Conservation (phyloP, 64 coral and sea anemone genomes). For the Montipora capricornis region DNA sequence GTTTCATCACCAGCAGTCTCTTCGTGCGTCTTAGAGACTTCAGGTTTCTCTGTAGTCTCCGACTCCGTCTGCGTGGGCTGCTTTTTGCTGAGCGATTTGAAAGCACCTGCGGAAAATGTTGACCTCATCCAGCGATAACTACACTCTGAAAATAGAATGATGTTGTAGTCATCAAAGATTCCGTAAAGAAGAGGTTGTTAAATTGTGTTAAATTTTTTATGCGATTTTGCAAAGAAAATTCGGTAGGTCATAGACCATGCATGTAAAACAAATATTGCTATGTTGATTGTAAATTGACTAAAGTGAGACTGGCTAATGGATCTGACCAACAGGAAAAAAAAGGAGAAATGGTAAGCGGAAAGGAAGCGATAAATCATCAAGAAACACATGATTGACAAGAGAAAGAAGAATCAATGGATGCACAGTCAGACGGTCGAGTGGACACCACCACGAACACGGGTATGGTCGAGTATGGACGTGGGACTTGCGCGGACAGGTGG, state of each 20-base stretch:
- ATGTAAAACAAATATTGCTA: neutral
- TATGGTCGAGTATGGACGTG: neutral
- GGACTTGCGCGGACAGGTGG: neutral
- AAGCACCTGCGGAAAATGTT: neutral
- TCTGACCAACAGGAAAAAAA: neutral
- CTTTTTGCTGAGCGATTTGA: neutral
- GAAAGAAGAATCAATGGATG: neutral
- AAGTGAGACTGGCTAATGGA: neutral
- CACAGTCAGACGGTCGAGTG: neutral
- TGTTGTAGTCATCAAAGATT: neutral
- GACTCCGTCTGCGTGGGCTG: slow-evolving; percentile 2
- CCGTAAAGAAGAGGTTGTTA: neutral
- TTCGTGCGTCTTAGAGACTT: neutral
- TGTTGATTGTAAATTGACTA: neutral
- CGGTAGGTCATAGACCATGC: neutral
- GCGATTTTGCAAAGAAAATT: neutral
- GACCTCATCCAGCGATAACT: neutral
- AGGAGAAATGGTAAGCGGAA: neutral
- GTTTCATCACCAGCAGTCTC: neutral
- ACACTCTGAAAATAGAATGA: neutral
- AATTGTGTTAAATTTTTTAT: neutral
- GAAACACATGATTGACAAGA: neutral
- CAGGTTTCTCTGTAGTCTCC: slow-evolving; percentile 12
- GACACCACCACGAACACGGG: neutral
- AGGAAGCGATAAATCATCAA: neutral